Percentiles rank a stretch among this genome's conserved stretches.
Conservation (phyloP, 2,797 vertebrate species). For the Acipenser oxyrinchus region DNA sequence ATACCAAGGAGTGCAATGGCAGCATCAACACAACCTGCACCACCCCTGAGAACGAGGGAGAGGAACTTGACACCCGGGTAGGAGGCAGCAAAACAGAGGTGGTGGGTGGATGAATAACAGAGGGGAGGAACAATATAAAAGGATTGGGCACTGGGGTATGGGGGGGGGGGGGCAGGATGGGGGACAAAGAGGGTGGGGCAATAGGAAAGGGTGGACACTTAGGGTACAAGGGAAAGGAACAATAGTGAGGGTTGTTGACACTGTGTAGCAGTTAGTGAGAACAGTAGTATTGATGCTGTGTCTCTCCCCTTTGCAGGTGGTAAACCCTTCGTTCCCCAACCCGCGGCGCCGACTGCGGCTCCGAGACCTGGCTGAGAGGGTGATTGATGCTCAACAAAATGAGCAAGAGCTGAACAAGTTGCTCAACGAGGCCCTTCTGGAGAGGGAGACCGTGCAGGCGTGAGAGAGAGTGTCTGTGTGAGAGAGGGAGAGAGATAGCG, state of each 20-base stretch:
- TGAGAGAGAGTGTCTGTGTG: slow-evolving; percentile 41
- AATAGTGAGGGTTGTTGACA: too few relatives aligned
- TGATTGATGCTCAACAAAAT: slow-evolving; percentile 84
- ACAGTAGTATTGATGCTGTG: not conserved
- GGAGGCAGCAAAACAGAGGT: not conserved
- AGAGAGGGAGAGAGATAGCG: not conserved
- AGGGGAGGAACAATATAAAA: too few relatives aligned
- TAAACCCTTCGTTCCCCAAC: slow-evolving; percentile 89
- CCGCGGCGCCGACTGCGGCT: slow-evolving; percentile 78
- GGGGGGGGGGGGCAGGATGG: too few relatives aligned
- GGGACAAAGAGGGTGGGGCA: too few relatives aligned
- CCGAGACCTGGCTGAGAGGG: slow-evolving; percentile 59
- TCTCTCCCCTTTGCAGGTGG: slow-evolving; percentile 57
- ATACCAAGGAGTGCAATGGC: slow-evolving; percentile 60
- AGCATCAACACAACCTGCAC: slow-evolving; percentile 48
- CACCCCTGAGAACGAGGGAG: slow-evolving; percentile 46
- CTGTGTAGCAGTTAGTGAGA: too few relatives aligned
- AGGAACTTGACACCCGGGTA: slow-evolving; percentile 76
- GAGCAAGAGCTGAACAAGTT: slow-evolving; percentile 78
- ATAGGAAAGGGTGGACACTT: too few relatives aligned
- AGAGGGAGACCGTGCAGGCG: slow-evolving; percentile 80
- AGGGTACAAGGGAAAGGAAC: too few relatives aligned
- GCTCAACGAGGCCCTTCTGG: slow-evolving; percentile 76
- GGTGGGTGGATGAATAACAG: too few relatives aligned
- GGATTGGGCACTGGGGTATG: too few relatives aligned